Conservation (phyloP, 2,888 invertebrate genomes). For the Phytoseiulus persimilis region DNA sequence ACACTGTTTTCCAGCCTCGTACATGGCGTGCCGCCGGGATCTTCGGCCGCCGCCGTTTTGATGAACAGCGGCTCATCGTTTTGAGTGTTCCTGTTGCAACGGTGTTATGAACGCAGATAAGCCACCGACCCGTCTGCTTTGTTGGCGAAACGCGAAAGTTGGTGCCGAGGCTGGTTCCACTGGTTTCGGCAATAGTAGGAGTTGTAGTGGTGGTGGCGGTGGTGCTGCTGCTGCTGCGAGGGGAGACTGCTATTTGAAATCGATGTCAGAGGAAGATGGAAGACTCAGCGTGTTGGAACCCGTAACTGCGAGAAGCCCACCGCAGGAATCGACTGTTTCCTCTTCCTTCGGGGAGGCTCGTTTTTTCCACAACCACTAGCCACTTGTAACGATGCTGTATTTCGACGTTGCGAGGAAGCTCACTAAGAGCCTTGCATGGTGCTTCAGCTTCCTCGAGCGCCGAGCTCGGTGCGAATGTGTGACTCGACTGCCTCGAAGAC, state of each 20-base stretch:
- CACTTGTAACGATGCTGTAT: neutral
- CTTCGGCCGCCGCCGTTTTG: neutral
- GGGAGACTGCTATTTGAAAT: neutral
- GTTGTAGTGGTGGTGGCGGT: neutral
- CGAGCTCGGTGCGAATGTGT: too few relatives aligned
- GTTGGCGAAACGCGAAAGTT: neutral
- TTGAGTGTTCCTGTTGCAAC: neutral
- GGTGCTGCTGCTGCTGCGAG: neutral
- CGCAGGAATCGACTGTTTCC: neutral
- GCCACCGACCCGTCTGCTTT: neutral
- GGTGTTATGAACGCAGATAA: neutral
- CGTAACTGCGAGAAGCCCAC: neutral
- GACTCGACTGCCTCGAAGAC: too few relatives aligned
- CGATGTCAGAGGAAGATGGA: conserved; percentile 5
- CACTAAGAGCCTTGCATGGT: neutral
- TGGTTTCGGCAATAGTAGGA: neutral
- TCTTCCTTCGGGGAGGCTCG: neutral
- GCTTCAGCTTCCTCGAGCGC: neutral
- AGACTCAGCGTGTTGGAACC: neutral
- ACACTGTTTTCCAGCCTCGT: neutral
- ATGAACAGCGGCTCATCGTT: neutral
- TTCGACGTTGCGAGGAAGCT: neutral
- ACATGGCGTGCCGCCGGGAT: neutral
- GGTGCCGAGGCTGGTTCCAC: neutral
- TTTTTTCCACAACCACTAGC: neutral